A percentile compares a stretch with the other conserved stretches of the same genome.
Conservation (phyloP, 2,888 invertebrate genomes). For the Heteromyza rotundicornis region DNA sequence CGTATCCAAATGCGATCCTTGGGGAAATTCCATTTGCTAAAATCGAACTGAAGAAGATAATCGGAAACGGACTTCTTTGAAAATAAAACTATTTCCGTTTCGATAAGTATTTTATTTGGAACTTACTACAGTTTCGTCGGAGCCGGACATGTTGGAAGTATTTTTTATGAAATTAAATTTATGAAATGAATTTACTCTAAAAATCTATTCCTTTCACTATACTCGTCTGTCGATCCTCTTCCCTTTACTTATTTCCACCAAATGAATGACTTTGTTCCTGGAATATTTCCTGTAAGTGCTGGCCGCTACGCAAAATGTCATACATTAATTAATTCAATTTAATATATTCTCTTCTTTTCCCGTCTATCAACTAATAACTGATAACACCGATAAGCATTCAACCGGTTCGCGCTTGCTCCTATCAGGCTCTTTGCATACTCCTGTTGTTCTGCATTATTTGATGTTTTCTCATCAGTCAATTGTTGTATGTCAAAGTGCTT, state of each 20-base stretch:
- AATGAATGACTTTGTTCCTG: background rate
- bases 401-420: too few relatives aligned
- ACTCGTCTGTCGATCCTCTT: background rate
- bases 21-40: constrained; percentile 52
- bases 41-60: constrained; percentile 64
- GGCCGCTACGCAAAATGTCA: constrained; percentile 13
- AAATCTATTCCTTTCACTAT: background rate
- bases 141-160: too few relatives aligned
- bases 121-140: too few relatives aligned
- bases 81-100: too few relatives aligned
- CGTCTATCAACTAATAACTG: too few relatives aligned
- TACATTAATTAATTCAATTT: constrained; percentile 8
- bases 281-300: too few relatives aligned
- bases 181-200: too few relatives aligned
- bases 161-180: too few relatives aligned
- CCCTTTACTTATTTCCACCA: background rate
- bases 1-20: constrained; percentile 73
- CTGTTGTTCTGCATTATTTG: background rate
- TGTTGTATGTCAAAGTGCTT: constrained; percentile 13
- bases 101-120: too few relatives aligned
- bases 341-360: too few relatives aligned
- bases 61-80: too few relatives aligned
- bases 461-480: constrained; percentile 22
- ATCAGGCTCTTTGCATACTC: background rate
- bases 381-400: too few relatives aligned